Conservation (phyloP, 2,797 vertebrate genomes). For the Simalia tracyae region DNA sequence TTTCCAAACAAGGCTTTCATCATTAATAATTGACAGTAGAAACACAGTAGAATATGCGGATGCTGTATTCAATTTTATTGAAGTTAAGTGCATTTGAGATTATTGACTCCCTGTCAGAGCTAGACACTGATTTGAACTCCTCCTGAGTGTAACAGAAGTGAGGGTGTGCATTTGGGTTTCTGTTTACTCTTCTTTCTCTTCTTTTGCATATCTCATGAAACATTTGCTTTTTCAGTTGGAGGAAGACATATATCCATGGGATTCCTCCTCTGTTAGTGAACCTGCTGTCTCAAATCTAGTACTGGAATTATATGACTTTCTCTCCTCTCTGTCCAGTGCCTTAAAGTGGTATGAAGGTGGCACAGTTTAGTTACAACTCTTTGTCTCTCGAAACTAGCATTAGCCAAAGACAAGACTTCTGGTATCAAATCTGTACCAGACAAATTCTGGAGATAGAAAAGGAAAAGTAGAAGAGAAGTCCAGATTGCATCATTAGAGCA, state of each 20-base stretch:
- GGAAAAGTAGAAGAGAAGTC: neutral
- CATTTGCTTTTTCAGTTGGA: neutral
- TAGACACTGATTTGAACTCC: neutral
- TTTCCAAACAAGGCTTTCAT: neutral
- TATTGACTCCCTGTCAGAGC: neutral
- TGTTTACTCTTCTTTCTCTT: neutral
- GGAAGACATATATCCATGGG: no score
- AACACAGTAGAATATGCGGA: neutral
- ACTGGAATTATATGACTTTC: neutral
- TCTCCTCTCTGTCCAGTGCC: neutral
- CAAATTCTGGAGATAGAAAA: neutral
- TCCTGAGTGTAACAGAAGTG: neutral
- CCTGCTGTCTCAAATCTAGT: neutral
- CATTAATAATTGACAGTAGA: slow-evolving; percentile 5
- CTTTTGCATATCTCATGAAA: neutral
- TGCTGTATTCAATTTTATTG: neutral
- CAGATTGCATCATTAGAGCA: neutral
- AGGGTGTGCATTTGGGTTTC: neutral
- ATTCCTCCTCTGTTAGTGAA: neutral
- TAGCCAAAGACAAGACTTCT: neutral
- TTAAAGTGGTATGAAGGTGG: neutral
- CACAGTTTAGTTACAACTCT: neutral
- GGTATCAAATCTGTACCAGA: neutral
- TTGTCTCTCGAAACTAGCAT: neutral
- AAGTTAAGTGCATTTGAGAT: neutral